Evolutionary conservation across 2,888 invertebrate species (phyloP).

Genomic region (Oligia strigilis): DNA sequence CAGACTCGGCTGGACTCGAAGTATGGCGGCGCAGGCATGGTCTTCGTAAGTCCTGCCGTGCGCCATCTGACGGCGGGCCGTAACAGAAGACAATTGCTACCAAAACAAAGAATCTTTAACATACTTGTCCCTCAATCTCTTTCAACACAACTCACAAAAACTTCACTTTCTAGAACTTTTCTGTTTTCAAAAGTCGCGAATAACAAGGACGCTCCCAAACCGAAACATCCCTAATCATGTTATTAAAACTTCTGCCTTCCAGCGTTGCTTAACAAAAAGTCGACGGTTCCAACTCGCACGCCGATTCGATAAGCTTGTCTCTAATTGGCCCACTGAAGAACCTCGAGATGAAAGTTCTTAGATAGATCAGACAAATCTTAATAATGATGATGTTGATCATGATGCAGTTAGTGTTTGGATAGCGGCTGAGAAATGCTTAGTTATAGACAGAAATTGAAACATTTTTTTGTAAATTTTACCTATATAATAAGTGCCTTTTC

Average conservation of each 20-base stretch:
- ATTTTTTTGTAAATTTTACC: background rate
- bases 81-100: background rate
- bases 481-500: background rate
- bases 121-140: slow-evolving; percentile 14
- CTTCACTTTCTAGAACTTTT: slow-evolving; percentile 4
- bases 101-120: slow-evolving; percentile 13
- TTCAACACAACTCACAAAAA: slow-evolving; percentile 12
- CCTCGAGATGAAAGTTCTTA: background rate
- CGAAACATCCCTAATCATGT: slow-evolving; percentile 35
- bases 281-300: slow-evolving; percentile 9
- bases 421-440: background rate
- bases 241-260: slow-evolving; percentile 53
- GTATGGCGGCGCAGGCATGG: too few relatives aligned
- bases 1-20: too few relatives aligned
- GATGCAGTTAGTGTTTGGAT: background rate
- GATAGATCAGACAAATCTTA: slow-evolving; percentile 6
- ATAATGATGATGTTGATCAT: background rate
- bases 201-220: slow-evolving; percentile 34
- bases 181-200: slow-evolving; percentile 33
- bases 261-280: slow-evolving; percentile 27
- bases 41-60: too few relatives aligned
- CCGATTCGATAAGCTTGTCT: slow-evolving; percentile 28
- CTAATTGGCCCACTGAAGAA: slow-evolving; percentile 27
- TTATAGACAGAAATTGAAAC: background rate
- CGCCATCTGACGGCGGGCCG: too few relatives aligned